phyloP scores from a whole-genome alignment of 1,140 invertebrate species.

The Drosophila ambigua region DNA sequence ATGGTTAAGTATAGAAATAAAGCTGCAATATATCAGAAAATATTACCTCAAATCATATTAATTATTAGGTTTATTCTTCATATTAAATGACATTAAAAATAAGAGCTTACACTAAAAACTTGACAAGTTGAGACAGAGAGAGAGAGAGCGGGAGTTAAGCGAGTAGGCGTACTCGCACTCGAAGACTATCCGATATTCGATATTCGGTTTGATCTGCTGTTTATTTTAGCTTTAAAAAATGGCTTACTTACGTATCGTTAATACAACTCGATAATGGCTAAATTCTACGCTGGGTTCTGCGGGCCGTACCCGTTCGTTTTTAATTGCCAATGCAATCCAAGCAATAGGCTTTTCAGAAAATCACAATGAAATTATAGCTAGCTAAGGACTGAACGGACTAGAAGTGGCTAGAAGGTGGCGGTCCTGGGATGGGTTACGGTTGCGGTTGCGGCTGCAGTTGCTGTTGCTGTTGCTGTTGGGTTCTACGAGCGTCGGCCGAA shows the following conservation, averaged over 20 bases:
- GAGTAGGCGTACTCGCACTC: conserved; percentile 19
- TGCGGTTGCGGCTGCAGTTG: too few relatives aligned
- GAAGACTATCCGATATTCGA: conserved; percentile 37
- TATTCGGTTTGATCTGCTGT: neutral
- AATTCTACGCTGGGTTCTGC: neutral
- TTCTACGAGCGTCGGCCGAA: conserved; percentile 64
- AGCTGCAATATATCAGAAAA: neutral
- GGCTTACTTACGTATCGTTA: conserved; percentile 24
- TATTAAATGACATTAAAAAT: conserved; percentile 29
- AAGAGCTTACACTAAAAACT: conserved; percentile 43
- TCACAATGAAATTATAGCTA: conserved; percentile 63
- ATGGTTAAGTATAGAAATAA: neutral
- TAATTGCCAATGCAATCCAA: conserved; percentile 37
- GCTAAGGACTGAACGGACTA: conserved; percentile 17
- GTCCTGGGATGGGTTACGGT: conserved; percentile 6
- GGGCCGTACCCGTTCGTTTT: neutral
- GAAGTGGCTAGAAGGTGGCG: neutral
- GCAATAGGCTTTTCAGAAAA: conserved; percentile 50
- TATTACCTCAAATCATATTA: conserved; percentile 10
- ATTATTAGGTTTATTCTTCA: conserved; percentile 11
- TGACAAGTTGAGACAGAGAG: conserved; percentile 20
- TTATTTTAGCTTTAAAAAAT: conserved; percentile 32
- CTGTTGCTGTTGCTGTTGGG: neutral
- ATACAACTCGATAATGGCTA: conserved; percentile 42
- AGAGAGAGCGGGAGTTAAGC: neutral